Base-by-base conservation (phyloP, 2,888 invertebrate species). In the Sialis fuliginosa region DNA sequence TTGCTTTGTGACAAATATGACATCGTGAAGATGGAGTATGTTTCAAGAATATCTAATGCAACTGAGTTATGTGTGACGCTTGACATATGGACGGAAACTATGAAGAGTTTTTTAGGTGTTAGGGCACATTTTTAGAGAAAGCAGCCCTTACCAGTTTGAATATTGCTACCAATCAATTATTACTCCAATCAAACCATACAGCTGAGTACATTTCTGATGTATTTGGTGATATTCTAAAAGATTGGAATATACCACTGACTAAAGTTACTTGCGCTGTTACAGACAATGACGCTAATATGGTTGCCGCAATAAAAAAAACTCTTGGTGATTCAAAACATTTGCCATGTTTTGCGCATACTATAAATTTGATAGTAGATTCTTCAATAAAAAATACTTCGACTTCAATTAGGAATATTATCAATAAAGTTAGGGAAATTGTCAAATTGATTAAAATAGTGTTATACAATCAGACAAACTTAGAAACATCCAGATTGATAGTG, bases 81-180 rank as follows among this genome's bases (percentile, higher is more conserved):
- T 34, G 56, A 57, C 50, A 55, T 56, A 49, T 58, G 58, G 58
- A 57, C 55, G 44, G 56, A 59, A 44, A 53, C 53, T 43, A 56
- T 58, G 52, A 52, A 52, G 33, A 56, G 54, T 52, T 58, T 56
- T 52, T 49, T 58, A 50, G 57, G 56, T 44, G 51, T 58, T 39
- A 57, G 57, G 6, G 45, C 52, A 48, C 57, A 57, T 53, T 57
- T n/a, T 54, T 41, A 52, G 45, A 51, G 55, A 53, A 51, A 48
- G 6, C 33, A 13, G 33, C 13, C 48, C 22, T 30, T 48, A 51
- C 53, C 52, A 52, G 50, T 49, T 50, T 49, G 49, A 51, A 52
- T 50, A 49, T 55, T 52, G 54, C 51, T 12, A 45, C 45, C 52
- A 43, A 44, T 33, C 47, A 39, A 35, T n/a, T n/a, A n/a, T n/a